Evolutionary conservation across 1,140 invertebrate genomes (phyloP), one percentile per base, ranked within the genome.

Genomic region (Musca domestica): DNA sequence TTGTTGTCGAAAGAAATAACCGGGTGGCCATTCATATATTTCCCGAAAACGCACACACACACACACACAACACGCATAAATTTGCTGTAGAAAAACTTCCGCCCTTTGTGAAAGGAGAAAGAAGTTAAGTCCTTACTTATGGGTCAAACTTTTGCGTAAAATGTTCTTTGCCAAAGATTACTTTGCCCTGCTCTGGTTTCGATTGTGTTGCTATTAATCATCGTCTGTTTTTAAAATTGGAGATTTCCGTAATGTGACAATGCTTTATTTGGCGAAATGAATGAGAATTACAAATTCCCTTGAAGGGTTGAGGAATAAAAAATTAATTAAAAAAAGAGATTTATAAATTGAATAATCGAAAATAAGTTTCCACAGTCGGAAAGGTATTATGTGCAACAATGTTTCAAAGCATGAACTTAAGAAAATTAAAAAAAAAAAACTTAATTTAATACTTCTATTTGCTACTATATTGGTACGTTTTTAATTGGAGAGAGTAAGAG

Each of bases 111-210:
- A 58, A 51, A 10, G 17, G 5, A 5, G 17, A 20, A 51, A 19
- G 17, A 51, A 58, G 23, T 58, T 58, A 58, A 58, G 54, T 25
- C 27, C 54, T 58, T 58, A 58, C 54, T 58, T 58, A 10, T 30
- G 25, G 34, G 34, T 41, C 34, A 41, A 41, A 41, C 34, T 41
- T 41, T 41, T 41, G 34, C 34, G 34, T 41, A 41, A 5, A 41
- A 2, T 41, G 6, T 41, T 2, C 34, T 41, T 41, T 41, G 23
- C 12, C 5, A 30, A 58, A 58, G 54, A 30, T 58, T 58, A 30
- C 20, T 30, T 30, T 30, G n/a, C 27, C 7, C 30, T 58, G 6
- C 34, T 5, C 10, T 41, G 2, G 10, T 30, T 19, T 58, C 54
- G 23, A 58, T 58, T 19, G 25, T 20, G 25, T 58, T 30, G 54